Evolutionary conservation across 2,888 invertebrate genomes (phyloP).

Genomic region (Rhingia campestris): DNA sequence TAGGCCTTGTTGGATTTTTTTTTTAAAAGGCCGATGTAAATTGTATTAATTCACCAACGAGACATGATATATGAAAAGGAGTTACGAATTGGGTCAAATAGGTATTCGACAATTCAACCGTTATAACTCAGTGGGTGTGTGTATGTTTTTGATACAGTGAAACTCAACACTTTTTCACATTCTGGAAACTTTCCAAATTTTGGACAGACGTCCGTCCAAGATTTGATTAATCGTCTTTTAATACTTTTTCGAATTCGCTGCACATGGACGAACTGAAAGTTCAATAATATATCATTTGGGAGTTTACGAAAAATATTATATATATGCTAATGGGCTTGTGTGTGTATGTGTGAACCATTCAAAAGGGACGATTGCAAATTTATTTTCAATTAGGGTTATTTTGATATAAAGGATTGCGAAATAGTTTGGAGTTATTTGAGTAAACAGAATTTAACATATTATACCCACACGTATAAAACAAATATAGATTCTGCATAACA

Average conservation of each 20-base stretch:
- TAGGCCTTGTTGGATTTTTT: too few species aligned
- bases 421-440: too few species aligned
- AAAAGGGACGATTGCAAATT: too few species aligned
- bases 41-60: conserved; percentile 39
- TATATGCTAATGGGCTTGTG: too few species aligned
- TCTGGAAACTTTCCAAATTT: conserved; percentile 37
- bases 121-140: not conserved
- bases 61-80: conserved; percentile 33
- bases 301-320: too few species aligned
- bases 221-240: conserved; percentile 34
- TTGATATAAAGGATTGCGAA: too few species aligned
- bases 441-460: too few species aligned
- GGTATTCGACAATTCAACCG: too few species aligned
- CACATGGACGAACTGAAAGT: conserved; percentile 14
- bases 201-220: not conserved
- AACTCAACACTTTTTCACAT: not conserved
- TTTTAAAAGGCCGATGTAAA: conserved; percentile 23
- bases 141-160: not conserved
- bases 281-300: not conserved
- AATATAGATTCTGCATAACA: too few species aligned
- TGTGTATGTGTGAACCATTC: too few species aligned
- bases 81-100: not conserved
- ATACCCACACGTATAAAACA: too few species aligned
- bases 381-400: too few species aligned
- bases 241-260: conserved; percentile 3